Conservation (phyloP, 2,888 invertebrate species). For the Xanthia icteritia region DNA sequence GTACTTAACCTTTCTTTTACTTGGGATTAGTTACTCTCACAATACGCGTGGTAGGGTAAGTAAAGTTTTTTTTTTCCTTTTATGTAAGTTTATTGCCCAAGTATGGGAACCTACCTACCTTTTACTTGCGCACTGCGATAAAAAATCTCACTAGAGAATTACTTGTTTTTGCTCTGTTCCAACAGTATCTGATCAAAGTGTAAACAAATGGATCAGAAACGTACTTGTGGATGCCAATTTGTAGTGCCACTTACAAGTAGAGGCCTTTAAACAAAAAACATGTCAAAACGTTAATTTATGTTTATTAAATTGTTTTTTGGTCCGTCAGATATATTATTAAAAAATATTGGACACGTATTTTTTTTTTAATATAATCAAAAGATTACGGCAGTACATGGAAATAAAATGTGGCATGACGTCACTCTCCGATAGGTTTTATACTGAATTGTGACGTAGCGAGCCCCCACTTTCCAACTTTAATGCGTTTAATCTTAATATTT, state of each 20-base stretch:
- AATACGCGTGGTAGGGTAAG: slow-evolving; percentile 30
- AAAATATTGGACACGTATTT: no score
- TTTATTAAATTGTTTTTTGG: not conserved
- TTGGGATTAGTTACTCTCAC: slow-evolving; percentile 56
- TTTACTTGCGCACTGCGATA: slow-evolving; percentile 37
- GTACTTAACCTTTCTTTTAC: slow-evolving; percentile 66
- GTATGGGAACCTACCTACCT: slow-evolving; percentile 18
- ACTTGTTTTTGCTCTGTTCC: no score
- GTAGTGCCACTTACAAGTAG: not conserved
- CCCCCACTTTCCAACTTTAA: no score
- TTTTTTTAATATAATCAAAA: no score
- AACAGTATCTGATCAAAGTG: not conserved
- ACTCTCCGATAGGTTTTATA: no score
- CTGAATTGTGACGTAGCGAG: no score
- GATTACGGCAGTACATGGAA: no score
- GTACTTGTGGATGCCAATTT: not conserved
- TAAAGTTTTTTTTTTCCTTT: slow-evolving; percentile 55
- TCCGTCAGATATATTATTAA: no score
- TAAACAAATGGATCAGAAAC: not conserved
- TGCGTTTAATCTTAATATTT: no score
- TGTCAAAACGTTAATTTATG: not conserved
- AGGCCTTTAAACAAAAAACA: not conserved
- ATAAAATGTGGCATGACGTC: no score
- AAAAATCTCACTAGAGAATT: not conserved
- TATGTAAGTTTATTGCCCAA: slow-evolving; percentile 58